Conservation (phyloP, 1,140 invertebrate genomes). For the Gonatopus flavifemur region DNA sequence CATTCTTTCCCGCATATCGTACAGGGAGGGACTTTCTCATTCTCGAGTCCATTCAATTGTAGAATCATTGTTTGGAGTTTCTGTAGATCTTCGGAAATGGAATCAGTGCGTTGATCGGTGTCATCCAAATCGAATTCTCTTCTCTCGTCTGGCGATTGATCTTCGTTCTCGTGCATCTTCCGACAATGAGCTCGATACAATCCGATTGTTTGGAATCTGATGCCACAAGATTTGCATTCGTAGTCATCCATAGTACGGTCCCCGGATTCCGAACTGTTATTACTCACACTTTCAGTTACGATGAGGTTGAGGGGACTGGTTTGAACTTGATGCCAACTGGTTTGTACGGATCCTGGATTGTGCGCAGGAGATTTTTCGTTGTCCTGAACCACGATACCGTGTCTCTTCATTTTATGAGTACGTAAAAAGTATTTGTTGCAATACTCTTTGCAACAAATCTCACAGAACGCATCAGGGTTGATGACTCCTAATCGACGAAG, state of each 20-base stretch:
- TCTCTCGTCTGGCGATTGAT: slow-evolving; percentile 50
- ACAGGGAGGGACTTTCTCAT: slow-evolving; percentile 58
- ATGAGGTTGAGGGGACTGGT: slow-evolving; percentile 67
- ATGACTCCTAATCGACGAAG: slow-evolving; percentile 76
- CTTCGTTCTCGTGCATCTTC: slow-evolving; percentile 50
- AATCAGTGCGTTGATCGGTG: slow-evolving; percentile 53
- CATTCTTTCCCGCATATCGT: slow-evolving; percentile 64
- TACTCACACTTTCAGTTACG: slow-evolving; percentile 57
- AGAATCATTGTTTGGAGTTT: slow-evolving; percentile 91
- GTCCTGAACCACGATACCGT: slow-evolving; percentile 68
- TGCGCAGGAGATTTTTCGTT: slow-evolving; percentile 53
- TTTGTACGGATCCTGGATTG: slow-evolving; percentile 42
- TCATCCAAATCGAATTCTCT: slow-evolving; percentile 32
- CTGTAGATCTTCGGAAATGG: slow-evolving; percentile 77
- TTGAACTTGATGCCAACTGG: slow-evolving; percentile 61
- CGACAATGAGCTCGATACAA: slow-evolving; percentile 59
- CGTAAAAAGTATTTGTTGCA: slow-evolving; percentile 93
- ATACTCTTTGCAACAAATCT: slow-evolving; percentile 93
- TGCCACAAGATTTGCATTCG: slow-evolving; percentile 61
- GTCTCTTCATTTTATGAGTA: slow-evolving; percentile 86
- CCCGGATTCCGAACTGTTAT: slow-evolving; percentile 37
- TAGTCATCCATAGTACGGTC: slow-evolving; percentile 48
- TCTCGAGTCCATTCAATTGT: slow-evolving; percentile 79
- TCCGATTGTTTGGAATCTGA: slow-evolving; percentile 61
- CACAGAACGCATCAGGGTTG: slow-evolving; percentile 88